A percentile compares a stretch with the other conserved stretches of the same genome.
These are phyloP conservation scores for Spilogale gracilis DNA, from an alignment of 2,113 vertebrate species.

Conservation along the genomic window DNA sequence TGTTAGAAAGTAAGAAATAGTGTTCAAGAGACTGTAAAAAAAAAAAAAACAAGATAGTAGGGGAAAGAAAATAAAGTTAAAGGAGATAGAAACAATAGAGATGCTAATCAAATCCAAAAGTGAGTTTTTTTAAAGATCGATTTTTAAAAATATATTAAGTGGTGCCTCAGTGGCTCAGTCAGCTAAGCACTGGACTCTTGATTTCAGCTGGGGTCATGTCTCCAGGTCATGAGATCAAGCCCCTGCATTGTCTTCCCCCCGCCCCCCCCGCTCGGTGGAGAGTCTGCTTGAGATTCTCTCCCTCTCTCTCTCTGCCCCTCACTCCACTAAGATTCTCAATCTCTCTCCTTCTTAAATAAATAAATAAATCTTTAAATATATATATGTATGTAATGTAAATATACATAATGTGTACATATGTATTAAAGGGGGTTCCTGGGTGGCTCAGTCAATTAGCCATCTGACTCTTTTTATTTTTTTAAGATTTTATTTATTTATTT, in stretches of 20 bases:
- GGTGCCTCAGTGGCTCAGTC: neutral
- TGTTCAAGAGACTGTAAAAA: neutral
- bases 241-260: neutral
- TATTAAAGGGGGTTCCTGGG: neutral
- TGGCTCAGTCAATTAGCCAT: neutral
- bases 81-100: neutral
- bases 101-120: conserved; percentile 3
- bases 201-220: neutral
- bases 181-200: neutral
- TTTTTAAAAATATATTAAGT: neutral
- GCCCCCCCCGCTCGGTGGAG: no score
- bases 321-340: no score
- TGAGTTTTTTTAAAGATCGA: neutral
- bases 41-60: neutral
- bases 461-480: neutral
- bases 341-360: no score
- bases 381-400: no score
- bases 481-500: no score
- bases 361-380: no score
- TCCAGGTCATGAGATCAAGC: neutral
- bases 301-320: no score
- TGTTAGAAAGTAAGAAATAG: conserved; percentile 1
- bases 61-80: neutral
- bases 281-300: no score
- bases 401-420: no score